A percentile compares a stretch with the other conserved stretches of the same genome.
Evolutionary conservation across 2,888 invertebrate species (phyloP).

Genomic region (Chrysolina haemoptera): DNA sequence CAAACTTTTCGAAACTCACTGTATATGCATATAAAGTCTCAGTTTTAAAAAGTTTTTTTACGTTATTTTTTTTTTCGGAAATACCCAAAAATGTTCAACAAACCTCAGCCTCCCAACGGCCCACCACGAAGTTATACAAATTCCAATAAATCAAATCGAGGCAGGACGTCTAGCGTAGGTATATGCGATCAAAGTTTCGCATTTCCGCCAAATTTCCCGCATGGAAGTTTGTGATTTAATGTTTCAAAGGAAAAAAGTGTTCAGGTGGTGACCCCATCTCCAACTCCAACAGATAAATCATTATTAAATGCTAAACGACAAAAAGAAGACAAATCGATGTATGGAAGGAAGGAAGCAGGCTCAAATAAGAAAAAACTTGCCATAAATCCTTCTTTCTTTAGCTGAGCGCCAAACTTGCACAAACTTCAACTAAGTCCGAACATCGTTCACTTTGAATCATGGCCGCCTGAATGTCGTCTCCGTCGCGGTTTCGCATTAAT

Average conservation of each 20-base stretch:
- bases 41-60: no score
- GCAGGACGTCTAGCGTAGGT: neutral
- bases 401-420: constrained; percentile 67
- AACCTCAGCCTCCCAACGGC: no score
- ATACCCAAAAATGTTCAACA: no score
- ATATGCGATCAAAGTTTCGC: constrained; percentile 8
- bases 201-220: constrained; percentile 21
- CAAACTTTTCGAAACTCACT: no score
- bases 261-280: constrained; percentile 58
- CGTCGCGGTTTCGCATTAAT: constrained; percentile 68
- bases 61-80: no score
- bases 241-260: constrained; percentile 48
- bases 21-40: no score
- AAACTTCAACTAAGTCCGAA: constrained; percentile 69
- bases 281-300: constrained; percentile 63
- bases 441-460: constrained; percentile 70
- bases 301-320: constrained; percentile 69
- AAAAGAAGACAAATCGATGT: constrained; percentile 70
- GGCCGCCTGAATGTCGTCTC: constrained; percentile 66
- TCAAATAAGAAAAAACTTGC: constrained; percentile 64
- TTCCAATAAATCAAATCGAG: no score
- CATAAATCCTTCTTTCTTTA: constrained; percentile 69
- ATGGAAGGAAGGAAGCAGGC: constrained; percentile 66
- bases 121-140: no score
- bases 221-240: constrained; percentile 41